Evolutionary conservation across 2,113 vertebrate species (phyloP).

Genomic region (Castor canadensis): DNA sequence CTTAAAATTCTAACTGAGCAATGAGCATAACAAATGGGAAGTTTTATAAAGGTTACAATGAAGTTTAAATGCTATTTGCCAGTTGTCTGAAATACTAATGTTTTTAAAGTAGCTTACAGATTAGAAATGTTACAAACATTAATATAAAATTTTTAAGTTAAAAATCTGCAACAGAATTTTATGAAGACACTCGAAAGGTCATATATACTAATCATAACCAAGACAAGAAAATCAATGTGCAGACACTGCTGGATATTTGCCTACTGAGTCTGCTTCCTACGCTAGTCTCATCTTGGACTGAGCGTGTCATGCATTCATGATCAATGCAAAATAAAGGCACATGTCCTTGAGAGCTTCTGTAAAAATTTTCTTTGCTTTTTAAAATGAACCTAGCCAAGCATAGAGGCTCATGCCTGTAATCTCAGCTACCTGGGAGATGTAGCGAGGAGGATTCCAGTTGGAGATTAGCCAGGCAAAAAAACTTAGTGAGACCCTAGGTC

Average conservation of each 20-base stretch:
- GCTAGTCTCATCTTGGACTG: too few species aligned
- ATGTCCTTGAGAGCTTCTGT: not conserved
- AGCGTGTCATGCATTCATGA: not conserved
- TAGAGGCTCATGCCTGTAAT: too few species aligned
- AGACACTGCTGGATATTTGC: not conserved
- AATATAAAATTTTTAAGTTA: not conserved
- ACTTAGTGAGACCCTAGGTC: too few species aligned
- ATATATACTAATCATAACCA: not conserved
- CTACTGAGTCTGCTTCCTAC: not conserved
- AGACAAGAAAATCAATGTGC: not conserved
- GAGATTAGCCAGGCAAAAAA: too few species aligned
- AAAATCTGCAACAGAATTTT: not conserved
- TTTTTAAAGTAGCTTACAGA: not conserved
- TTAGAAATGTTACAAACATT: not conserved
- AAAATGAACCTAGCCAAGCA: not conserved
- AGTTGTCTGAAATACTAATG: constrained; percentile 1
- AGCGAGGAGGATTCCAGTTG: too few species aligned
- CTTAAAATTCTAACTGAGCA: constrained; percentile 32
- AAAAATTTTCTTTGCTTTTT: not conserved
- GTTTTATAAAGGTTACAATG: not conserved
- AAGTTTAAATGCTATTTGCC: constrained; percentile 3
- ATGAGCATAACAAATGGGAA: not conserved
- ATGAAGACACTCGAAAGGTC: not conserved
- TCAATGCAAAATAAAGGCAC: not conserved
- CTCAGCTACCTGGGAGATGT: too few species aligned